Evolutionary conservation across 1,140 invertebrate genomes (phyloP).

Genomic region (Leptinotarsa lineolata): DNA sequence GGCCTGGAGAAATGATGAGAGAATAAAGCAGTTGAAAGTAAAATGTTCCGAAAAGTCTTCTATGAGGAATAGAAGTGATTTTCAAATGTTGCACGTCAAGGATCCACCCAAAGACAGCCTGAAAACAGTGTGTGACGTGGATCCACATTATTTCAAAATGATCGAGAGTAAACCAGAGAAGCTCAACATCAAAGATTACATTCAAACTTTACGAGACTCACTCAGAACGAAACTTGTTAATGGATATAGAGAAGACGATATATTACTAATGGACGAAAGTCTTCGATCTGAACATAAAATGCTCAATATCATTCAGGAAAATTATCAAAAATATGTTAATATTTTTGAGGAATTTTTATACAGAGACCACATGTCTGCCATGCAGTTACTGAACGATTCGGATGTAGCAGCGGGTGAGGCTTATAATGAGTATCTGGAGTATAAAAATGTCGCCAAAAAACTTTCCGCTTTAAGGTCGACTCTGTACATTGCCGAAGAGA

Average conservation of each 20-base stretch:
- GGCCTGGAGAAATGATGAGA: constrained; percentile 45
- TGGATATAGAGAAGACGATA: constrained; percentile 64
- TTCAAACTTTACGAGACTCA: constrained; percentile 61
- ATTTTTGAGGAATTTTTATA: constrained; percentile 67
- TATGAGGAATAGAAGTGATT: constrained; percentile 38
- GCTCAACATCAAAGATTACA: constrained; percentile 60
- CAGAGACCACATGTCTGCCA: constrained; percentile 65
- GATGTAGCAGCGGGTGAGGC: constrained; percentile 59
- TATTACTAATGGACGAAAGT: constrained; percentile 64
- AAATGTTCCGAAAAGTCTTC: constrained; percentile 47
- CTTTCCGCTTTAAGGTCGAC: constrained; percentile 61
- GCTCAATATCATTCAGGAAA: constrained; percentile 60
- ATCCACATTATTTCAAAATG: constrained; percentile 66
- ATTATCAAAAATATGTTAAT: constrained; percentile 61
- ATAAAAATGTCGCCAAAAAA: constrained; percentile 58
- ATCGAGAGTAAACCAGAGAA: constrained; percentile 58
- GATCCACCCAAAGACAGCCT: constrained; percentile 43
- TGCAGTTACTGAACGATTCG: constrained; percentile 60
- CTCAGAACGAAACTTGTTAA: constrained; percentile 61
- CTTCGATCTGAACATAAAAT: constrained; percentile 62
- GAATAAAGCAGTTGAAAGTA: constrained; percentile 44
- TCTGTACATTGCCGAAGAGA: constrained; percentile 66
- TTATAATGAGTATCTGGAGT: constrained; percentile 58
- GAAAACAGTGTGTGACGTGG: constrained; percentile 62
- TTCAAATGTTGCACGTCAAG: constrained; percentile 51